Percentiles rank a stretch among this genome's conserved stretches.
Conservation (phyloP, 2,797 vertebrate species). For the Ispidina lecontei region DNA sequence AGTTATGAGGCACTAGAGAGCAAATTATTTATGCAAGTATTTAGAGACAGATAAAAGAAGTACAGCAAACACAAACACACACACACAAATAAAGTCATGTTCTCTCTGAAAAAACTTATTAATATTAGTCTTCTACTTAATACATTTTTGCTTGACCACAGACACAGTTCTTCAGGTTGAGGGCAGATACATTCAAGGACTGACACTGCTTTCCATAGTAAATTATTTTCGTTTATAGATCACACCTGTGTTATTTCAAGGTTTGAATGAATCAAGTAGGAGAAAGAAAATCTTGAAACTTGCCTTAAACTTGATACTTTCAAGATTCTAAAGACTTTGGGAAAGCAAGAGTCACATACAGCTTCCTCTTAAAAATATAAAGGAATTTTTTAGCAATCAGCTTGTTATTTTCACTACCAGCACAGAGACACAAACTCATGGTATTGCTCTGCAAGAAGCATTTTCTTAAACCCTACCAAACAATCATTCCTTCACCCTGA, state of each 20-base stretch:
- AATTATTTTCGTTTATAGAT: background rate
- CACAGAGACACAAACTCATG: background rate
- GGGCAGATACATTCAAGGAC: background rate
- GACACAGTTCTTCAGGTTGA: background rate
- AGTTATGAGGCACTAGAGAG: background rate
- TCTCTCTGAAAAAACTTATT: background rate
- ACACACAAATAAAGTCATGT: background rate
- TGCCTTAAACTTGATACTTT: background rate
- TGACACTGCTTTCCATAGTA: background rate
- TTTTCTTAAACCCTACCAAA: background rate
- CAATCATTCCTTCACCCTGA: background rate
- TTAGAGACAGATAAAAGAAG: background rate
- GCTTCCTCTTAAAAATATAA: background rate
- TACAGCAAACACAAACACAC: accelerated
- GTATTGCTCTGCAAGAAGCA: background rate
- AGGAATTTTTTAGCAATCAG: background rate
- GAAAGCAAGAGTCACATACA: background rate
- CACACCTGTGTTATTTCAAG: background rate
- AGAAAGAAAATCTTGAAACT: background rate
- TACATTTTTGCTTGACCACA: background rate
- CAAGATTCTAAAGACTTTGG: background rate
- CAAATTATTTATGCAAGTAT: background rate
- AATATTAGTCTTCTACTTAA: background rate
- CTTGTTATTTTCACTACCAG: background rate
- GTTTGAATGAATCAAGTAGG: background rate